A percentile compares a stretch with the other conserved stretches of the same genome.
phyloP scores from a whole-genome alignment of 2,113 vertebrate species.

The Anguilla rostrata region DNA sequence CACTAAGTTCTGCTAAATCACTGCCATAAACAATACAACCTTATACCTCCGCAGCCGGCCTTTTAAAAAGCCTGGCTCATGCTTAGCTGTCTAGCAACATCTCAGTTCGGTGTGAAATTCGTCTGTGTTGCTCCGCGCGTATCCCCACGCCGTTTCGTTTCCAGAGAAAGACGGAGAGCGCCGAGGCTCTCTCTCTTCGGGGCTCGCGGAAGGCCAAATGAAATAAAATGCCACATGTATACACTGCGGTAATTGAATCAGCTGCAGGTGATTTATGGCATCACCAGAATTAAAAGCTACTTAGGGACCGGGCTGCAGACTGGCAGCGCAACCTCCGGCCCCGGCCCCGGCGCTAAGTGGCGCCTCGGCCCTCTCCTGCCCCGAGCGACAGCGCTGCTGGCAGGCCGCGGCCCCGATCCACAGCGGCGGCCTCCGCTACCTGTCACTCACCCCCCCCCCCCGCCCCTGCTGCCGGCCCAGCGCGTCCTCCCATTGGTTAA shows the following conservation, averaged over 20 bases:
- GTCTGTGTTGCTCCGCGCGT: not conserved
- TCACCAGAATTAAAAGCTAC: constrained; percentile 37
- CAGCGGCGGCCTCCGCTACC: constrained; percentile 22
- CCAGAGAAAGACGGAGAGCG: not conserved
- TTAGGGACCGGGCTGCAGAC: constrained; percentile 26
- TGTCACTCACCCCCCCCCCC: constrained; percentile 38
- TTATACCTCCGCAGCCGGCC: not conserved
- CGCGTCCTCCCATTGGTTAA: constrained; percentile 34
- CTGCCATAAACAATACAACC: not conserved
- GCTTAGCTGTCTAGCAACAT: not conserved
- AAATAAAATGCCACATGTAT: constrained; percentile 31
- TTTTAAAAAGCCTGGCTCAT: not conserved
- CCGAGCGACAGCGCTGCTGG: not conserved
- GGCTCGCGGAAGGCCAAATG: not conserved
- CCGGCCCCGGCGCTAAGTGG: constrained; percentile 19
- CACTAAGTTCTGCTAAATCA: not conserved
- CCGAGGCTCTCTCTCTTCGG: not conserved
- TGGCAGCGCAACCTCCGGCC: constrained; percentile 17
- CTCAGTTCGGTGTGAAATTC: not conserved
- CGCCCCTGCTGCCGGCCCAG: constrained; percentile 15
- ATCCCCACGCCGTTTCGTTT: not conserved
- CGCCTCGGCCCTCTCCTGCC: not conserved
- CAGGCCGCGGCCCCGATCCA: not conserved
- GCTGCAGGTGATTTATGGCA: constrained; percentile 40
- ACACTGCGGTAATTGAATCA: constrained; percentile 24